Evolutionary conservation across 1,140 invertebrate genomes (phyloP), one percentile per base, ranked within the genome.

Genomic region (Bathynomus jamesi): DNA sequence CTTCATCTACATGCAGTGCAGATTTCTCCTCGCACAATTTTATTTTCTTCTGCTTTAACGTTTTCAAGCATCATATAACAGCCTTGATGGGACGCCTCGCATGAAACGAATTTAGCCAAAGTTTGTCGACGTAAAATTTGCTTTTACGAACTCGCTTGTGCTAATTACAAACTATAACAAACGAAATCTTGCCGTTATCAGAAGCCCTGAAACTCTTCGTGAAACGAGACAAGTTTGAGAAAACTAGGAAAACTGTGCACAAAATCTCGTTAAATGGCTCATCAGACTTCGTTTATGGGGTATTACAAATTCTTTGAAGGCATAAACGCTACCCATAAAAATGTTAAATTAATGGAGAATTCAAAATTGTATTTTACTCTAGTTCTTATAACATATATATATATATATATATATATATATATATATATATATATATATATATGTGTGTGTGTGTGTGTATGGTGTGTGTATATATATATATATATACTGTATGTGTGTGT

Each of bases 151-250:
- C 11, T 53, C 40, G 40, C 40, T 53, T 53, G 13, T 21, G 40
- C 40, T 53, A 53, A 53, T 53, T 53, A 53, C 40, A 53, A 53
- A 53, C 40, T 53, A 53, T 53, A 53, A 53, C 40, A 53, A 53
- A 53, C 40, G 40, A 53, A 53, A 53, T 53, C 40, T 53, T 53
- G 2, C 40, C 5, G 40, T 53, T 53, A 53, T 53, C 40, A 53
- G 21, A 21, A 53, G 40, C 13, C 40, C 21, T 53, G 40, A 53
- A 53, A 53, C 40, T 21, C 40, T 53, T 53, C 40, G 13, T 11
- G 40, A 53, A 53, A 53, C 40, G 40, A 11, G 40, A 53, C 40
- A 5, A 53, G 21, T 53, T 53, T 53, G 40, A 53, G 40, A 53
- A 21, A 53, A 53, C 11, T 53, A 53, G 40, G 11, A 53, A 53